Conservation (phyloP, 2,797 vertebrate genomes). For the Poeciliopsis paucimaculata region DNA sequence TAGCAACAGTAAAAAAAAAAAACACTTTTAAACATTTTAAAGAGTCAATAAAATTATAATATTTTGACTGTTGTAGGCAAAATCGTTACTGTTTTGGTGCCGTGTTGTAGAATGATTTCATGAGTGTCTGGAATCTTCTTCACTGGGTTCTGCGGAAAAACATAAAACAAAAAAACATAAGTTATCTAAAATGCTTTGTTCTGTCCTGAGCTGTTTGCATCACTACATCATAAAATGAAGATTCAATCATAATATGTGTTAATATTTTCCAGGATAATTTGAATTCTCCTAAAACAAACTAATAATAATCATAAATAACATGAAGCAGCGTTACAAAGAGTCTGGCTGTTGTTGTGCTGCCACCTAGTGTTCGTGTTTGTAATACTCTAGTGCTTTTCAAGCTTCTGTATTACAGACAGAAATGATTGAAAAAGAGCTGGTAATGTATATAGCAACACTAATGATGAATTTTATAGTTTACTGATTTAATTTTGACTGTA, state of each 20-base stretch:
- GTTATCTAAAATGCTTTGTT: neutral
- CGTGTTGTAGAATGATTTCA: constrained; percentile 94
- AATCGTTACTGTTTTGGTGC: constrained; percentile 90
- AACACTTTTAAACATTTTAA: neutral
- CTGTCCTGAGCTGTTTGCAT: neutral
- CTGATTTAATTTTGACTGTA: neutral
- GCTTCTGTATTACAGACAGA: neutral
- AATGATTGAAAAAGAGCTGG: neutral
- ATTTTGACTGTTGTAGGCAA: neutral
- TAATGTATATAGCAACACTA: neutral
- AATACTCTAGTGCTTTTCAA: constrained; percentile 8
- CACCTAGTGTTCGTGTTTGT: constrained; percentile 67
- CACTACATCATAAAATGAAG: neutral
- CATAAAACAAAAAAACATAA: constrained; percentile 17
- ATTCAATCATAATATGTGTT: neutral
- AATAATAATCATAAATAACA: neutral
- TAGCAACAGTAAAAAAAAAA: neutral
- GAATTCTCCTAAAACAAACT: constrained; percentile 7
- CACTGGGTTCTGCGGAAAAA: constrained; percentile 84
- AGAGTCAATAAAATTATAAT: neutral
- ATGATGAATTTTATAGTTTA: neutral
- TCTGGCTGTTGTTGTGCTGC: constrained; percentile 56
- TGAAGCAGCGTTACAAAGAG: neutral
- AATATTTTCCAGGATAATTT: constrained; percentile 1
- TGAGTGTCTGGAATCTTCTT: constrained; percentile 97